Base-by-base conservation (phyloP, 2,113 vertebrate genomes). In the Rissa tridactyla region DNA sequence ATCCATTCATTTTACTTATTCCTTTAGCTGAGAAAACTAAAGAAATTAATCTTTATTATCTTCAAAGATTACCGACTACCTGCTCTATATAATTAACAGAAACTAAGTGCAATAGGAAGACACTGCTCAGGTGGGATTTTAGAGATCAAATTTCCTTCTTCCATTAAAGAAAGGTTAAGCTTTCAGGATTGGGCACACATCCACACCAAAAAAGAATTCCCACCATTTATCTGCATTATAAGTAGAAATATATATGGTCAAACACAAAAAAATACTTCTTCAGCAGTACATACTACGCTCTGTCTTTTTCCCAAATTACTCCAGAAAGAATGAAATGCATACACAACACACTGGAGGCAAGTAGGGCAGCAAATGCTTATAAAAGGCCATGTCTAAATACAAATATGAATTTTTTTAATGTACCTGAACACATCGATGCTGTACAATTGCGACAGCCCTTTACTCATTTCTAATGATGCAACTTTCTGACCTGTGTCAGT, bases 361-460 rank as follows among this genome's bases (percentile, higher is more conserved):
- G 29, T 1, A 22, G 29, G 40, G 57, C 46, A 52, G 44, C 32
- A 36, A 55, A 34, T 10, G 58, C 30, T 71, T 49, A 9, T 3
- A 5, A n/a, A 69, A 73, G 22, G 22, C 47, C 30, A 38, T 0
- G 2, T 42, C 32, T 52, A 27, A 54, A 46, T 21, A 46, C 1
- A 1, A 69, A 8, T 7, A 36, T 10, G 40, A 32, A 4, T n/a
- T 61, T 36, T 55, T 65, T 77, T 46, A 69, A 5, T 5, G 49
- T 13, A 15, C 23, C 13, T 1, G 1, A 32, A 34, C 2, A 30
- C 13, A 13, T 0, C 34, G 71, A 9, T n/a, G 36, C 34, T 19
- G 20, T 13, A 51, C 19, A 23, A 25, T 4, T 8, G 1, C 5
- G 10, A 20, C 0, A 51, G 38, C 42, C 42, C 47, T 84, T 44